phyloP scores from a whole-genome alignment of 2,113 vertebrate genomes.

The Rhabdornis inornatus region DNA sequence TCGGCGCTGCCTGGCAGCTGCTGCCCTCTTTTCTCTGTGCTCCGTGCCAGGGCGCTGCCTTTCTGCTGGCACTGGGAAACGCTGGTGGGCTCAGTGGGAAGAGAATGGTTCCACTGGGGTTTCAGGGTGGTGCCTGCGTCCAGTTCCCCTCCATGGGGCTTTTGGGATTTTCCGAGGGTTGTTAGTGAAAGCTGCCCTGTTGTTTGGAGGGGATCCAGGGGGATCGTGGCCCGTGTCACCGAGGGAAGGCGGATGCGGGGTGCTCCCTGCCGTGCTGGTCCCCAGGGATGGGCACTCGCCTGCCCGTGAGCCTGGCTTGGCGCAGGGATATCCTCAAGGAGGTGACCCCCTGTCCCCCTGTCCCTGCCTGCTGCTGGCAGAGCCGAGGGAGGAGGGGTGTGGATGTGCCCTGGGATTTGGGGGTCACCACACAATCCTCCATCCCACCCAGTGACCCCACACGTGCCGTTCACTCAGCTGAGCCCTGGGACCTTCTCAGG shows the following conservation, averaged over 20 bases:
- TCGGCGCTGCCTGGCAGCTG: conserved; percentile 17
- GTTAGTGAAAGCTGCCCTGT: neutral
- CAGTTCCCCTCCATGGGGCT: accelerated
- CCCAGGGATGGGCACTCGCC: no score
- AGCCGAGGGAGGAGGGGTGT: accelerated
- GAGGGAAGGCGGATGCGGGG: neutral
- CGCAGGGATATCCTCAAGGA: neutral
- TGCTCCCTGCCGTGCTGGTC: accelerated
- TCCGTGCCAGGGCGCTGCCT: neutral
- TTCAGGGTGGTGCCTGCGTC: neutral
- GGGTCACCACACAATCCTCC: neutral
- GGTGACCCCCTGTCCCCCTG: no score
- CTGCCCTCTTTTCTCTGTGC: neutral
- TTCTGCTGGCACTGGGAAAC: neutral
- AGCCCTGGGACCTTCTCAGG: accelerated
- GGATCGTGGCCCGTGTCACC: accelerated
- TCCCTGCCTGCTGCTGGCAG: neutral
- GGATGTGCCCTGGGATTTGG: neutral
- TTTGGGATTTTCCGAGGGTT: neutral
- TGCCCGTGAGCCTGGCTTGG: accelerated
- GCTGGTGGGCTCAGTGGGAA: neutral
- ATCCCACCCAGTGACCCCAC: accelerated
- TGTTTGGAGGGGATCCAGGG: neutral
- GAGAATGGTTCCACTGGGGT: neutral
- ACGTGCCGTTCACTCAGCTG: accelerated